Conservation (phyloP, 1,140 invertebrate genomes). For the Lasioglossum baleicum region DNA sequence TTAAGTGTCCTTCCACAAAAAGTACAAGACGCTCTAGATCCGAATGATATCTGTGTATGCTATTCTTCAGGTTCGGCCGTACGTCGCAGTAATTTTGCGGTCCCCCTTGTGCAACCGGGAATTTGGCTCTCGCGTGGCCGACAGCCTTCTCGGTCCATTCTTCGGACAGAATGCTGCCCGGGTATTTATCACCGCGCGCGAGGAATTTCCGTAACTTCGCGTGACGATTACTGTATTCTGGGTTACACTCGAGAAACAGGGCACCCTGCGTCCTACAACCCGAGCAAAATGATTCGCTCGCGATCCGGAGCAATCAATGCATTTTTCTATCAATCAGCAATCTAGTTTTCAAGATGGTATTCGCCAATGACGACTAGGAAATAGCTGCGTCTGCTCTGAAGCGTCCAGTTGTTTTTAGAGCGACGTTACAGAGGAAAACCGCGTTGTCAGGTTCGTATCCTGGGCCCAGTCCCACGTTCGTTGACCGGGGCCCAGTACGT, state of each 20-base stretch:
- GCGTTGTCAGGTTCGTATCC: no score
- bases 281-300: no score
- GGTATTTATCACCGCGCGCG: slow-evolving; percentile 5
- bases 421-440: no score
- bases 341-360: no score
- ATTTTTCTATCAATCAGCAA: no score
- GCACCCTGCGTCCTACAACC: no score
- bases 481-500: slow-evolving; percentile 31
- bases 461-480: slow-evolving; percentile 3
- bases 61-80: not conserved
- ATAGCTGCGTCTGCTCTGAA: no score
- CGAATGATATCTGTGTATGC: not conserved
- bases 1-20: no score
- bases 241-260: no score
- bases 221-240: slow-evolving; percentile 31
- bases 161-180: slow-evolving; percentile 4
- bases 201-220: slow-evolving; percentile 30
- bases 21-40: not conserved
- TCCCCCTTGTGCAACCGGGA: not conserved
- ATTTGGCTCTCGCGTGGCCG: not conserved
- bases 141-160: not conserved
- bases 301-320: no score
- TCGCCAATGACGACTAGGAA: no score
- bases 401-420: no score
- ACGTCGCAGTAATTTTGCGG: not conserved